These are phyloP conservation scores for Microtus ochrogaster DNA, from an alignment of 2,113 vertebrate species.

Conservation along the genomic window DNA sequence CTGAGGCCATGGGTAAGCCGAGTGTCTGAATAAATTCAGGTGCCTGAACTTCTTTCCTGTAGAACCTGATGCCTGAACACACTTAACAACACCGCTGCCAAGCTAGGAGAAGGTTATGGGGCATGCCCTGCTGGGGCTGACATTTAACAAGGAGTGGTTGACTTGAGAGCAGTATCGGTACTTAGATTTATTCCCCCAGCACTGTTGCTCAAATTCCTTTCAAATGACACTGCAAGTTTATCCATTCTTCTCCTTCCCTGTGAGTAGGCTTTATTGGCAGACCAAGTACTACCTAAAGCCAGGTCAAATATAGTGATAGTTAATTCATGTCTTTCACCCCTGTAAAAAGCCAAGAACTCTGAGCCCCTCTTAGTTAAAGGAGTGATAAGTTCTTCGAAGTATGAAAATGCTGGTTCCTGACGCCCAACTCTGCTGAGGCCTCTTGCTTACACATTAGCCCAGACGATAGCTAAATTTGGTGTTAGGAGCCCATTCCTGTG, in stretches of 20 bases:
- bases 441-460: conserved; percentile 74
- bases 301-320: conserved; percentile 28
- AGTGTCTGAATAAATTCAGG: not conserved
- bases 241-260: not conserved
- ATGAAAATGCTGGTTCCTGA: conserved; percentile 43
- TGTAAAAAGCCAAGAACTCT: not conserved
- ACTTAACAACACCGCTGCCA: not conserved
- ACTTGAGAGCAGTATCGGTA: conserved; percentile 5
- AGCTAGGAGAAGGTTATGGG: not conserved
- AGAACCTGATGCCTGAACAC: not conserved
- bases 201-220: conserved; percentile 8
- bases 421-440: conserved; percentile 74
- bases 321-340: conserved; percentile 13
- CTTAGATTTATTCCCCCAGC: not conserved
- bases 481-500: conserved; percentile 78
- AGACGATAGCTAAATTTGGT: conserved; percentile 81
- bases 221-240: not conserved
- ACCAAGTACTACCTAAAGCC: conserved; percentile 24
- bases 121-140: not conserved
- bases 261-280: conserved; percentile 60
- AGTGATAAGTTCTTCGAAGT: conserved; percentile 40
- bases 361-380: conserved; percentile 28
- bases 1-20: not conserved
- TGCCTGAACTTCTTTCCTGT: conserved; percentile 10
- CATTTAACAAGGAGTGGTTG: conserved; percentile 26